Conservation (phyloP, 2,797 vertebrate genomes). For the Botia almorhae region DNA sequence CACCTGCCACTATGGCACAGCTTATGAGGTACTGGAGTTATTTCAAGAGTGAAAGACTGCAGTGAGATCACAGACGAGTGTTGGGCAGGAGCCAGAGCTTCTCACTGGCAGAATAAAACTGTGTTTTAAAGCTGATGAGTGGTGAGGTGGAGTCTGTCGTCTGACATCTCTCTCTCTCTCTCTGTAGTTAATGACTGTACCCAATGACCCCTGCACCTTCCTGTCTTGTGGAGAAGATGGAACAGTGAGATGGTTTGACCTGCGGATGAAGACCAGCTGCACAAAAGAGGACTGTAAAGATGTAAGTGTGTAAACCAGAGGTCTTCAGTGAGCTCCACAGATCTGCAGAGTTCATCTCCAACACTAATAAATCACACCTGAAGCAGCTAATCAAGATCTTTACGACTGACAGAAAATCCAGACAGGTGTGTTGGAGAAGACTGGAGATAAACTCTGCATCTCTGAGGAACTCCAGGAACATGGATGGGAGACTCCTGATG, state of each 20-base stretch:
- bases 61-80: background rate
- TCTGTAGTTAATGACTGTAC: conserved; percentile 93
- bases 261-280: conserved; percentile 95
- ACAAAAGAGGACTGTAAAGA: conserved; percentile 99
- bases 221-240: conserved; percentile 97
- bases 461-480: too few relatives aligned
- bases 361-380: too few relatives aligned
- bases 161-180: background rate
- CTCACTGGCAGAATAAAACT: background rate
- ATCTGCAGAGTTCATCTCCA: too few relatives aligned
- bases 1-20: conserved; percentile 97
- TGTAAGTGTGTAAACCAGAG: conserved; percentile 74
- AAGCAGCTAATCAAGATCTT: too few relatives aligned
- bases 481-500: too few relatives aligned
- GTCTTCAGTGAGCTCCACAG: too few relatives aligned
- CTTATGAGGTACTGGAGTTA: conserved; percentile 86
- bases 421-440: too few relatives aligned
- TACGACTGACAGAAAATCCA: too few relatives aligned
- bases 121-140: background rate
- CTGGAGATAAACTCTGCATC: too few relatives aligned
- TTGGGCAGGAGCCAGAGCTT: background rate
- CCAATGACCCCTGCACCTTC: conserved; percentile 96
- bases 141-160: background rate
- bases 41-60: background rate
- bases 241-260: conserved; percentile 97